phyloP scores from a whole-genome alignment of 2,888 invertebrate species.

The Sminthurides aquaticus region DNA sequence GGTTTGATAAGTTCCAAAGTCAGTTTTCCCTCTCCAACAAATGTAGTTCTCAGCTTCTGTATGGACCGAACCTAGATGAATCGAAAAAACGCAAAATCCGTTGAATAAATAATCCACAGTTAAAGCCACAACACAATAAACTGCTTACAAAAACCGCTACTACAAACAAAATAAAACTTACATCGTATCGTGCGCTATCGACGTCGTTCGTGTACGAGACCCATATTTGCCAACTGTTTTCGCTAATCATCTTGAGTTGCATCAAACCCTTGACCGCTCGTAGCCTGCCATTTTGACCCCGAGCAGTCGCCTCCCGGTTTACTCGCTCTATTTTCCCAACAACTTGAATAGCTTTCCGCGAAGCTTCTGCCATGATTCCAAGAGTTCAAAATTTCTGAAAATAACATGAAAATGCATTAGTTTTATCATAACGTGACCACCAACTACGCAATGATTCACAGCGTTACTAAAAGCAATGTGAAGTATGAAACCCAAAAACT shows the following conservation, averaged over 20 bases:
- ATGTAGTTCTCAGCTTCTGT: conserved; percentile 7
- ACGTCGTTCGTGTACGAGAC: conserved; percentile 7
- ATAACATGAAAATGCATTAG: background rate
- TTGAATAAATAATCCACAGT: too few species aligned
- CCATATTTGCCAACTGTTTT: conserved; percentile 15
- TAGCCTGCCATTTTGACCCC: conserved; percentile 15
- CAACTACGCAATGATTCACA: too few species aligned
- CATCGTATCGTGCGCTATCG: conserved; percentile 16
- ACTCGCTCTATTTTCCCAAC: conserved; percentile 8
- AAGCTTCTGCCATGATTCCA: background rate
- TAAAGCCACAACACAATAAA: too few species aligned
- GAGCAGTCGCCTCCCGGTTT: conserved; percentile 8
- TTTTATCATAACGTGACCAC: background rate
- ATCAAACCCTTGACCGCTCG: conserved; percentile 6
- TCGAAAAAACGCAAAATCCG: too few species aligned
- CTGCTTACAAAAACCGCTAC: background rate
- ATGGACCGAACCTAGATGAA: conserved; percentile 1
- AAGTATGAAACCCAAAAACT: too few species aligned
- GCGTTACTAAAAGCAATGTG: too few species aligned
- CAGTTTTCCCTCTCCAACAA: conserved; percentile 12
- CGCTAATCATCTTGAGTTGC: conserved; percentile 12
- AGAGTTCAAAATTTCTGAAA: background rate
- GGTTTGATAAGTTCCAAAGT: conserved; percentile 13
- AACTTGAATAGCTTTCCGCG: background rate
- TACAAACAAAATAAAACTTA: background rate